phyloP scores from a whole-genome alignment of 2,888 invertebrate genomes.

The Himalopsyche anomala region DNA sequence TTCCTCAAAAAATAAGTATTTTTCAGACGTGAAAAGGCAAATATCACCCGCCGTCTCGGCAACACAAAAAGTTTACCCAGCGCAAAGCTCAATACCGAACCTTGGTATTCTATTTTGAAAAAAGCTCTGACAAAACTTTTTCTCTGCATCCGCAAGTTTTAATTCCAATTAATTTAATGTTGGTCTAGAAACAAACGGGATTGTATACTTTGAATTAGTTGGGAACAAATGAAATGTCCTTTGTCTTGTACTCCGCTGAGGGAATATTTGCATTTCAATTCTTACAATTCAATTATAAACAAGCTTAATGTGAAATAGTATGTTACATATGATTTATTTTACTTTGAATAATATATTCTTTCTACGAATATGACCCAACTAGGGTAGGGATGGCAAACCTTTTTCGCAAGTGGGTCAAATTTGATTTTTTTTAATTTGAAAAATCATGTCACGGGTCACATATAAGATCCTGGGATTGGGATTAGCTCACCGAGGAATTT shows the following conservation, averaged over 20 bases:
- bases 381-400: too few species aligned
- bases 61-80: constrained; percentile 2
- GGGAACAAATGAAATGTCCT: constrained; percentile 16
- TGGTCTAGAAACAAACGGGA: constrained; percentile 26
- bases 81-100: constrained; percentile 5
- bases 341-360: too few species aligned
- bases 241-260: not conserved
- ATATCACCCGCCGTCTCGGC: not conserved
- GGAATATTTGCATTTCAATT: constrained; percentile 34
- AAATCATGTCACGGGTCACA: too few species aligned
- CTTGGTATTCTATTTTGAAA: constrained; percentile 15
- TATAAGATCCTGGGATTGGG: too few species aligned
- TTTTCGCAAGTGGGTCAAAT: too few species aligned
- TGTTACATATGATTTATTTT: not conserved
- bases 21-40: not conserved
- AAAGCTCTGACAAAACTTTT: constrained; percentile 12
- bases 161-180: constrained; percentile 34
- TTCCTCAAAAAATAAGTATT: not conserved
- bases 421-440: too few species aligned
- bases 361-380: too few species aligned
- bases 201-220: constrained; percentile 30
- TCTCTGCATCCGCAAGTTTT: constrained; percentile 14
- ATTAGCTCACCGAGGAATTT: too few species aligned
- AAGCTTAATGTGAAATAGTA: not conserved
- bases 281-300: not conserved